Conservation (phyloP, 2,113 vertebrate species). For the Synodontis membranacea region DNA sequence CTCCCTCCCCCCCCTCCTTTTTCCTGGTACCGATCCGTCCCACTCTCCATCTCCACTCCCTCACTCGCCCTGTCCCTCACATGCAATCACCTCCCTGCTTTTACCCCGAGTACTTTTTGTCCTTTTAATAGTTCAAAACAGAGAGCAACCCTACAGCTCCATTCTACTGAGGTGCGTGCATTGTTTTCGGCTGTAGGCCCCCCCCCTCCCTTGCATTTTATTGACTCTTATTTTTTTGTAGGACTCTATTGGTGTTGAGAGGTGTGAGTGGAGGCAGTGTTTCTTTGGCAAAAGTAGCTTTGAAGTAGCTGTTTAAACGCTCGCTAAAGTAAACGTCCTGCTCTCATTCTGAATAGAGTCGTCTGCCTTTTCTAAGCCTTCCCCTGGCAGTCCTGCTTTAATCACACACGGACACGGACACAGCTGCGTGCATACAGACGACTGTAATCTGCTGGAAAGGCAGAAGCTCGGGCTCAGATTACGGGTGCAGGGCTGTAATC, state of each 20-base stretch:
- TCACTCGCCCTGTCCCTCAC: neutral
- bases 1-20: neutral
- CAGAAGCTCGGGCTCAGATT: conserved; percentile 36
- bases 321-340: neutral
- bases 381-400: neutral
- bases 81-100: neutral
- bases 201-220: neutral
- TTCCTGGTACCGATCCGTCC: conserved; percentile 48
- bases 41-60: conserved; percentile 1
- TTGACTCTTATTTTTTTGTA: neutral
- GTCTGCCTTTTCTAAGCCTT: neutral
- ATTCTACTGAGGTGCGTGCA: neutral
- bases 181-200: neutral
- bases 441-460: conserved; percentile 27
- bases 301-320: too few relatives aligned
- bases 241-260: neutral
- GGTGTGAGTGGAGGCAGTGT: neutral
- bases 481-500: conserved; percentile 42
- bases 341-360: neutral
- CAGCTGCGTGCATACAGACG: neutral
- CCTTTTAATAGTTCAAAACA: neutral
- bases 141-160: neutral
- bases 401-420: neutral
- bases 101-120: neutral
- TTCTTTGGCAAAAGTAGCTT: neutral